Evolutionary conservation across 2,113 vertebrate species (phyloP).

Genomic region (Nanorana parkeri): DNA sequence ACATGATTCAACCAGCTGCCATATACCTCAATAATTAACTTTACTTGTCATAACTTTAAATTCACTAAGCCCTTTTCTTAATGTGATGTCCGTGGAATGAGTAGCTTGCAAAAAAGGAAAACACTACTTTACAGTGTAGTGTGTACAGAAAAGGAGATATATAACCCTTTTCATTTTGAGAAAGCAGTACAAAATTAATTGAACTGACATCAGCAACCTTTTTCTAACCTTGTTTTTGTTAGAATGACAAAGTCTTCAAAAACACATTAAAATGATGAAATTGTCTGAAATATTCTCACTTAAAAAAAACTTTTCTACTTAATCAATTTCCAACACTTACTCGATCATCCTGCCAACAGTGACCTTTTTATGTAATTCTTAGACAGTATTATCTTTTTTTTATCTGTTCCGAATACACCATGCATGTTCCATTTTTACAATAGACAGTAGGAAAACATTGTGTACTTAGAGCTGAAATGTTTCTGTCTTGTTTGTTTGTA

Average conservation of each 20-base stretch:
- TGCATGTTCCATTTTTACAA: constrained; percentile 34
- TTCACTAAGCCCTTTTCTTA: too few species aligned
- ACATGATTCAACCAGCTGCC: too few species aligned
- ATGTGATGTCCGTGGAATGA: too few species aligned
- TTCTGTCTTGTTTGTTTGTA: not conserved
- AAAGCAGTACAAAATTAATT: constrained; percentile 18
- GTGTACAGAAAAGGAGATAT: not conserved
- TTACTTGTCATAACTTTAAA: too few species aligned
- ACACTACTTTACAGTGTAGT: not conserved
- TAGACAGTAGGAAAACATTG: constrained; percentile 12
- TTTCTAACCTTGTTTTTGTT: constrained; percentile 1
- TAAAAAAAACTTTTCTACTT: constrained; percentile 33
- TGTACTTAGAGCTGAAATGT: not conserved
- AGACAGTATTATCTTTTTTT: constrained; percentile 39
- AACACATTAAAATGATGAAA: constrained; percentile 7
- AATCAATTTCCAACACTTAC: constrained; percentile 47
- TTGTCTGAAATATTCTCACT: constrained; percentile 7
- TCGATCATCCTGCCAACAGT: constrained; percentile 30
- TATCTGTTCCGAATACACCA: constrained; percentile 21
- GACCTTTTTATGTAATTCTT: constrained; percentile 33
- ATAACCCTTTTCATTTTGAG: not conserved
- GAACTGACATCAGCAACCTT: constrained; percentile 27
- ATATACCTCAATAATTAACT: too few species aligned
- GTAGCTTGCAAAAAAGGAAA: too few species aligned
- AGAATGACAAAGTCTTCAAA: constrained; percentile 24